Evolutionary conservation across 1,140 invertebrate species (phyloP), one percentile per base, ranked within the genome.

Genomic region (Scaptomyza pallida): DNA sequence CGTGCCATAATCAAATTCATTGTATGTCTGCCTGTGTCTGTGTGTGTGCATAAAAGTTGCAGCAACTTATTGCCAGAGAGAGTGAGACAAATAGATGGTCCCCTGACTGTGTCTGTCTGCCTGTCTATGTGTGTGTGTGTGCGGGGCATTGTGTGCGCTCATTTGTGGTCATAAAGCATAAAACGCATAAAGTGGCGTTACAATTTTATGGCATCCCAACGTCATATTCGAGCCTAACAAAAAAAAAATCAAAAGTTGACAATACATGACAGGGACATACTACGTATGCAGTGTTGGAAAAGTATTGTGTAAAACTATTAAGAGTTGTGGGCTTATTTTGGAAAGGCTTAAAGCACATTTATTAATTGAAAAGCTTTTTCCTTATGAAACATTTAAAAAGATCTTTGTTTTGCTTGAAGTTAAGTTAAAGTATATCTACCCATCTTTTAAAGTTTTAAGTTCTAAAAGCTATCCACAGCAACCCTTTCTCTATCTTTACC

Each of bases 101-200:
- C 51, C 33, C 45, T 9, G 37, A 4, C 60, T 61, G 63, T 61
- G 63, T 86, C 72, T 67, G 72, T 35, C 75, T 75, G 67, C 9
- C 6, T 30, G 26, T 30, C 6, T 21, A 4, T 21, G 19, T 21
- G 19, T 21, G 19, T 21, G 19, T 21, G 19, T 21, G 19, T 21
- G 19, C 4, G 4, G 19, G 40, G 65, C 78, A 81, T 77, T 77
- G 82, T 85, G 80, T 72, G 68, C 77, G 68, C 82, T 82, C 82
- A 82, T 82, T 79, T 88, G 86, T 81, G 81, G 78, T 82, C 86
- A 89, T 89, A 89, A 89, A 89, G 81, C 78, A 89, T 89, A 89
- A 89, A 89, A 82, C 69, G 72, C 75, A 85, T 81, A 89, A 89
- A 89, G 75, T 89, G 81, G 80, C 80, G 72, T 81, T 81, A 78